Evolutionary conservation across 1,140 invertebrate genomes (phyloP), one percentile per base, ranked within the genome.

Genomic region (Pteromalus puparum): DNA sequence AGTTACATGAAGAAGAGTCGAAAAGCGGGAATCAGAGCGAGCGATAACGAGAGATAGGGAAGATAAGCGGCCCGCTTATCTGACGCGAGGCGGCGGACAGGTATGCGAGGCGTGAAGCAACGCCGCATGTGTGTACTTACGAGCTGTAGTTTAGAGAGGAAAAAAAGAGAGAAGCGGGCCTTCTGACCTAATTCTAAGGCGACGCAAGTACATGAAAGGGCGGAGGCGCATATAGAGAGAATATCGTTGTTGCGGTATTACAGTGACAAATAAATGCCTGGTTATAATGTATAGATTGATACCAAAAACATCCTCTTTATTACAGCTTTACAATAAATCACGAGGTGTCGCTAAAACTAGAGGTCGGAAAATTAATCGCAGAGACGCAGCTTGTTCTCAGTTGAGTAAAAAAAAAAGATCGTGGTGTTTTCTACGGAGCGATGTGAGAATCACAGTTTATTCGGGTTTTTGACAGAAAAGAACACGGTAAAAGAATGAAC

Each of bases 251-350:
- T 68, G 7, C 4, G 70, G 53, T 61, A 53, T 26, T 15, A 81
- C 28, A 77, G 34, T 24, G 24, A 81, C n/a, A 38, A 7, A 74
- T 74, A 38, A 7, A 74, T 74, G 26, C 42, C 53, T 74, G 13
- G 42, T 65, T 70, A 26, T 65, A 26, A 82, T 74, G 46, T 82
- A 75, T 76, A 68, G 18, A 82, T 76, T 68, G 34, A 76, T 76
- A 76, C 75, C 73, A 76, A 76, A 82, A 82, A 75, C 72, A 30
- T 81, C 46, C n/a, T 82, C 46, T 82, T 82, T 76, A 82, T 82
- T 82, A 21, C 34, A 46, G n/a, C 42, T 24, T 77, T 61, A 77
- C 26, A 77, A 77, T 46, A 77, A 53, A 77, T 26, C 53, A 65
- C 26, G 53, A 61, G 53, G 53, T 21, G 53, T 15, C 26, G 26